These are phyloP conservation scores for Echinops telfairi DNA, from an alignment of 2,113 vertebrate species.

Conservation along the genomic window DNA sequence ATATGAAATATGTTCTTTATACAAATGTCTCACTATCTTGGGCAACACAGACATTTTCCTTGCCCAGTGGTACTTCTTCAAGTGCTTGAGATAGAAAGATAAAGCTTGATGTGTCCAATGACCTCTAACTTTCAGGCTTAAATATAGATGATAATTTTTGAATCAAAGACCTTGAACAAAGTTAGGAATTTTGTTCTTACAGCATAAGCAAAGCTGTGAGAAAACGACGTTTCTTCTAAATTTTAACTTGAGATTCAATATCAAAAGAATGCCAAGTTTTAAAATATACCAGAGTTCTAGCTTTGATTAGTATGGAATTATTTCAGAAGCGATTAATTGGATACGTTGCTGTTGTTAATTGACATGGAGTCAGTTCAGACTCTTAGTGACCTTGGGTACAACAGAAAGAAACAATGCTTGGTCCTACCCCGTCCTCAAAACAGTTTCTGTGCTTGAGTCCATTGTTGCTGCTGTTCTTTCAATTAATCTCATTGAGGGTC, in stretches of 20 bases:
- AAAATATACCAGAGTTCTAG: background rate
- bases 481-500: background rate
- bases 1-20: background rate
- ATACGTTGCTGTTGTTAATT: background rate
- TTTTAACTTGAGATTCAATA: background rate
- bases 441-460: background rate
- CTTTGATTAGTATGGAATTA: background rate
- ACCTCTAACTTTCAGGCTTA: background rate
- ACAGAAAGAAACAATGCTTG: background rate
- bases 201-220: background rate
- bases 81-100: background rate
- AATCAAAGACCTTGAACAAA: conserved; percentile 51
- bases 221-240: conserved; percentile 14
- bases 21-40: background rate
- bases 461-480: background rate
- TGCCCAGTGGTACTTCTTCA: background rate
- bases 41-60: background rate
- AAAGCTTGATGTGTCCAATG: background rate
- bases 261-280: background rate
- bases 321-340: background rate
- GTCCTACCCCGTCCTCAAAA: background rate
- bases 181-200: conserved; percentile 1
- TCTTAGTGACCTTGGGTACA: background rate
- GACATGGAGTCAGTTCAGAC: background rate
- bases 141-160: background rate